phyloP scores from a whole-genome alignment of 2,888 invertebrate species.

The Ecdyonurus torrentis region DNA sequence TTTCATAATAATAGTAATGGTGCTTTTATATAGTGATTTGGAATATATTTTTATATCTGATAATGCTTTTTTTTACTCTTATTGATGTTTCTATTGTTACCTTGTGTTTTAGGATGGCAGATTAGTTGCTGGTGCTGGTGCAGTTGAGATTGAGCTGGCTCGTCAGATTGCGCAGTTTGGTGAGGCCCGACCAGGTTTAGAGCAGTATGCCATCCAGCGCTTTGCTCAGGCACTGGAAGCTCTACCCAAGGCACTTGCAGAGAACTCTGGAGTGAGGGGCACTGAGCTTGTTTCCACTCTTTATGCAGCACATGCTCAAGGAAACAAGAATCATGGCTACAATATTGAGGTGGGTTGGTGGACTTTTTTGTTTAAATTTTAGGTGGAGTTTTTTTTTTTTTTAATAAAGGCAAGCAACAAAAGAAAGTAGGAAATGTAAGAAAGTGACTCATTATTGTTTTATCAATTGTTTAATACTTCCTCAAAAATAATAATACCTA shows the following conservation, averaged over 20 bases:
- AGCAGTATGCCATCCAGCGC: constrained; percentile 92
- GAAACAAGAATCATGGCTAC: constrained; percentile 64
- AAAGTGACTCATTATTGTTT: no score
- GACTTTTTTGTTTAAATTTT: no score
- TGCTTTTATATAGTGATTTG: no score
- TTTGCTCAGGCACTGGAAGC: constrained; percentile 79
- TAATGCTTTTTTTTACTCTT: not conserved
- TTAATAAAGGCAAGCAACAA: no score
- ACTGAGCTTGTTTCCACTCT: constrained; percentile 77
- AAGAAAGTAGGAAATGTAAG: no score
- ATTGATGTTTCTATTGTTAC: constrained; percentile 7
- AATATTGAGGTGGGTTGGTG: constrained; percentile 64
- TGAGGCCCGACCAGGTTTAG: constrained; percentile 82
- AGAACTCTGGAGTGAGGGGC: constrained; percentile 82
- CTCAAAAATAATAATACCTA: no score
- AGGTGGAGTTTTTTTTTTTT: no score
- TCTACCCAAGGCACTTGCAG: constrained; percentile 82
- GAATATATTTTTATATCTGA: no score
- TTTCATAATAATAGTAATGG: no score
- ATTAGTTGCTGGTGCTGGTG: constrained; percentile 87
- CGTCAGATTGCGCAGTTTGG: constrained; percentile 72
- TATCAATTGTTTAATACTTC: no score
- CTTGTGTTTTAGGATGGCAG: constrained; percentile 38
- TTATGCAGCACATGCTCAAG: constrained; percentile 84
- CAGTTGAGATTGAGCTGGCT: constrained; percentile 86